These are phyloP conservation scores for Virgularia gustaviana DNA, from an alignment of 92 coral and sea anemone species.

Conservation along the genomic window DNA sequence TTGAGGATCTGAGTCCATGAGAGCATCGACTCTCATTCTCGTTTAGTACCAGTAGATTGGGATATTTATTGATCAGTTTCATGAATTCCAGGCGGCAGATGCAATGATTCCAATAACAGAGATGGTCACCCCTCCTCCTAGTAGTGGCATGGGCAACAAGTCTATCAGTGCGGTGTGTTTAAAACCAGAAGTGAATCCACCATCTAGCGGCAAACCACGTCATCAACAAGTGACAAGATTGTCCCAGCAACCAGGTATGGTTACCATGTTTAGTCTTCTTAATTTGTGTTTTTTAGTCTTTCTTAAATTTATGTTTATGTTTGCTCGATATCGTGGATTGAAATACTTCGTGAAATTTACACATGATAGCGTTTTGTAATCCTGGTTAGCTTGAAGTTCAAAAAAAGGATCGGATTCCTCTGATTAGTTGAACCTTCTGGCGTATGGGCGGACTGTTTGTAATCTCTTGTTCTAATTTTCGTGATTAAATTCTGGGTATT, in stretches of 20 bases:
- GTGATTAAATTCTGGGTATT: too few relatives aligned
- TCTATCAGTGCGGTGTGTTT: conserved; percentile 20
- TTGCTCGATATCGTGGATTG: background rate
- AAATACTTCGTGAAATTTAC: too few relatives aligned
- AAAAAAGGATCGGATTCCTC: too few relatives aligned
- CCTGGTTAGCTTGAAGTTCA: too few relatives aligned
- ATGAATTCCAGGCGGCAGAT: conserved; percentile 38
- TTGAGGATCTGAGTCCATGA: background rate
- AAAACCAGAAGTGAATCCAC: conserved; percentile 19
- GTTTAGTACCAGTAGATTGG: too few relatives aligned
- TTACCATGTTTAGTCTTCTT: background rate
- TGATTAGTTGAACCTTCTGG: too few relatives aligned
- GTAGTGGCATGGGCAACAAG: background rate
- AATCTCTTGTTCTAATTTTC: too few relatives aligned
- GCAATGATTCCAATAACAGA: conserved; percentile 15
- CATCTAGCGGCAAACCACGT: conserved; percentile 17
- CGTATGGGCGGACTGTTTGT: too few relatives aligned
- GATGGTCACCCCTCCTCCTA: conserved; percentile 14
- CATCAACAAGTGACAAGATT: conserved; percentile 32
- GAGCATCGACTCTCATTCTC: too few relatives aligned
- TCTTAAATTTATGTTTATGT: background rate
- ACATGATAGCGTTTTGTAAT: too few relatives aligned
- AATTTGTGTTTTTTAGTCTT: background rate
- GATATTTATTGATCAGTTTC: too few relatives aligned
- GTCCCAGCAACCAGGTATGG: conserved; percentile 9